Conservation (phyloP, 2,888 invertebrate genomes). For the Ophioninae sp. region DNA sequence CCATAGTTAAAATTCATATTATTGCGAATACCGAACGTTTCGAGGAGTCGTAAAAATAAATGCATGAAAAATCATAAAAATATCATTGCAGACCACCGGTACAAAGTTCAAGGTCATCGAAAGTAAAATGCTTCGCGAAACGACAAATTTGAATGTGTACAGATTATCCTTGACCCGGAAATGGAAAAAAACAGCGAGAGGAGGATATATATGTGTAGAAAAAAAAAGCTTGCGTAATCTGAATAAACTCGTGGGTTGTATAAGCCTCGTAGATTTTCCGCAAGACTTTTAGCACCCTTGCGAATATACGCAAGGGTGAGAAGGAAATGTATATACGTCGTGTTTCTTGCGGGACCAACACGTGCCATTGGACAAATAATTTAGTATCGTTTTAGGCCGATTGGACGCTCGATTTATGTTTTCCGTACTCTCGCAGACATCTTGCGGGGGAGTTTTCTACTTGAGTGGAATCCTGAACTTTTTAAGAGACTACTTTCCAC, state of each 20-base stretch:
- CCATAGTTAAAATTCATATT: too few species aligned
- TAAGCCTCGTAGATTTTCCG: conserved; percentile 67
- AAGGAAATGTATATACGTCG: conserved; percentile 36
- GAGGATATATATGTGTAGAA: neutral
- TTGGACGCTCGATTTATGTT: conserved; percentile 76
- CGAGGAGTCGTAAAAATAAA: too few species aligned
- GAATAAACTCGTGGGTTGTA: conserved; percentile 58
- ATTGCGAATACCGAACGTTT: too few species aligned
- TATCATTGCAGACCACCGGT: too few species aligned
- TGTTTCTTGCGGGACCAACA: conserved; percentile 59
- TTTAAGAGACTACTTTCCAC: conserved; percentile 52
- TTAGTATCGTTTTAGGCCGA: conserved; percentile 79
- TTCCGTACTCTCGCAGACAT: conserved; percentile 39
- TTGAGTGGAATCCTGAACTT: conserved; percentile 46
- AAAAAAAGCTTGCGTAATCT: conserved; percentile 60
- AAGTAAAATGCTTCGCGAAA: conserved; percentile 4
- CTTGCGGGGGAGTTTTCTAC: conserved; percentile 24
- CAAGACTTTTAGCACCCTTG: conserved; percentile 68
- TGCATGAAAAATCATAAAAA: too few species aligned
- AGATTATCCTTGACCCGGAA: conserved; percentile 8
- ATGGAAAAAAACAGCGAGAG: conserved; percentile 8
- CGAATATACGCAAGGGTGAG: conserved; percentile 46
- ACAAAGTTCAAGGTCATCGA: too few species aligned
- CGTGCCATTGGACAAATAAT: conserved; percentile 73
- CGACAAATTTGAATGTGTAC: neutral